phyloP scores from a whole-genome alignment of 2,797 vertebrate genomes.

The Coregonus ussuriensis region DNA sequence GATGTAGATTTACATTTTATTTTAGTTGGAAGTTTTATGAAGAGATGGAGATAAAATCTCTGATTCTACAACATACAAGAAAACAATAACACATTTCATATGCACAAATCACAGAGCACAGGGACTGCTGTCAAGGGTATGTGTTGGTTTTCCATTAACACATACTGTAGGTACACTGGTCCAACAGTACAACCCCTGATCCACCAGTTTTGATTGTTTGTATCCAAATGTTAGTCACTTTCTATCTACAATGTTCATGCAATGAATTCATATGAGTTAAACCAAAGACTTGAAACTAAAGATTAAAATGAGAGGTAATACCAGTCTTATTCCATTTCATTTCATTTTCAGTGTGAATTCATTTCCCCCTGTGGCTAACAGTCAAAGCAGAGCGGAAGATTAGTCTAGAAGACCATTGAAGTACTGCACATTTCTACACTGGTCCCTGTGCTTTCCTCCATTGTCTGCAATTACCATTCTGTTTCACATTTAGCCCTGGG shows the following conservation, averaged over 20 bases:
- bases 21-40: background rate
- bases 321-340: constrained; percentile 39
- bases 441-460: constrained; percentile 22
- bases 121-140: too few relatives aligned
- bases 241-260: background rate
- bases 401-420: constrained; percentile 41
- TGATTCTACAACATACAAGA: background rate
- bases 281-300: constrained; percentile 5
- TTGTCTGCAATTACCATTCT: constrained; percentile 50
- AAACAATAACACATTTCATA: background rate
- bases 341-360: background rate
- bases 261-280: background rate
- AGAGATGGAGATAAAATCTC: constrained; percentile 1
- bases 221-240: background rate
- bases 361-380: constrained; percentile 21
- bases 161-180: too few relatives aligned
- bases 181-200: background rate
- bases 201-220: background rate
- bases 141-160: too few relatives aligned
- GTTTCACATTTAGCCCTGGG: constrained; percentile 45
- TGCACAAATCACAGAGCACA: too few relatives aligned
- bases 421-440: constrained; percentile 43
- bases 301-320: constrained; percentile 9
- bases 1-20: background rate
- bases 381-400: constrained; percentile 40